A percentile compares a stretch with the other conserved stretches of the same genome.
Evolutionary conservation across 92 coral and sea anemone species (phyloP).

Genomic region (Porites lobata): DNA sequence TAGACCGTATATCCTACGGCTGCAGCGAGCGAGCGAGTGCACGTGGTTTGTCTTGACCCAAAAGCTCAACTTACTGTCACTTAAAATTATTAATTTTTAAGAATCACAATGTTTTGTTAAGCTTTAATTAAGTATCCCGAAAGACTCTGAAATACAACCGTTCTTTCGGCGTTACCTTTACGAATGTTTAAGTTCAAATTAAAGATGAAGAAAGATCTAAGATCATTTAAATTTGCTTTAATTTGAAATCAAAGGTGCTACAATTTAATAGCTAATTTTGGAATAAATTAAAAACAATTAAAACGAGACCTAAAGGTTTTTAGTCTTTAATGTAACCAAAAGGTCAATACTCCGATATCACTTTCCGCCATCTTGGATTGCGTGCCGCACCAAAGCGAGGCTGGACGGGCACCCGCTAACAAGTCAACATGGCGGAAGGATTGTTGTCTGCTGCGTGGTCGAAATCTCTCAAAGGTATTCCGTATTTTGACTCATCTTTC

Average conservation of each 20-base stretch:
- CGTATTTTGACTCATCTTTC: background rate
- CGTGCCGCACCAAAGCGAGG: conserved; percentile 10
- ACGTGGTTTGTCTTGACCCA: conserved; percentile 27
- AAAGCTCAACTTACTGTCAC: conserved; percentile 45
- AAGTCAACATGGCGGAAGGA: background rate
- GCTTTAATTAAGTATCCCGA: background rate
- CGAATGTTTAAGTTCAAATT: conserved; percentile 24
- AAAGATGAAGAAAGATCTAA: conserved; percentile 35
- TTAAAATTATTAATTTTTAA: background rate
- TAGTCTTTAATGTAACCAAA: conserved; percentile 18
- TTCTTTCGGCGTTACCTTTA: conserved; percentile 38
- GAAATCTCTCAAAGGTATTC: conserved; percentile 24
- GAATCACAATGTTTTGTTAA: too few species aligned
- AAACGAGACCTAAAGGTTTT: background rate
- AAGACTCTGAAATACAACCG: background rate
- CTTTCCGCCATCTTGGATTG: conserved; percentile 36
- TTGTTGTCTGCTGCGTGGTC: background rate
- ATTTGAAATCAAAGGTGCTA: conserved; percentile 41
- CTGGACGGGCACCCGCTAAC: background rate
- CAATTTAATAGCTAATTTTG: conserved; percentile 22
- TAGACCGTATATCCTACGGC: too few species aligned
- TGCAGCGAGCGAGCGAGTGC: background rate
- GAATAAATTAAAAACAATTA: background rate
- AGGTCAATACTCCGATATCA: conserved; percentile 19
- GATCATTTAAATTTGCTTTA: conserved; percentile 25